phyloP scores from a whole-genome alignment of 2,113 vertebrate species.

The Sterna hirundo region DNA sequence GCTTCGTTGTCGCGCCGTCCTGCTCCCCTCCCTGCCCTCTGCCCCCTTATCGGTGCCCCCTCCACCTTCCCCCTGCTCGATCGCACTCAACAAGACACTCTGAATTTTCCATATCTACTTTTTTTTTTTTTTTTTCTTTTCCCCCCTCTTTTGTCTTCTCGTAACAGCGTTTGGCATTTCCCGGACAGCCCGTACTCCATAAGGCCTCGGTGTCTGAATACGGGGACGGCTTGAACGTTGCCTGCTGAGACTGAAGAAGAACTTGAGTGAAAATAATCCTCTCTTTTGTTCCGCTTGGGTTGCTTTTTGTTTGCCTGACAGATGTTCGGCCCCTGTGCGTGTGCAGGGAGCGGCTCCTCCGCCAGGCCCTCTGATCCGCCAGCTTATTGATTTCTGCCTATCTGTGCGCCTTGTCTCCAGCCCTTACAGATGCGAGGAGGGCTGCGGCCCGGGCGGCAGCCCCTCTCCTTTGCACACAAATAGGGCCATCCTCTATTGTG shows the following conservation, averaged over 20 bases:
- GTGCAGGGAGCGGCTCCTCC: conserved; percentile 46
- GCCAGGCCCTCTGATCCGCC: conserved; percentile 56
- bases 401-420: conserved; percentile 32
- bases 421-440: conserved; percentile 50
- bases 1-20: not conserved
- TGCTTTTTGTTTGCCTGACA: conserved; percentile 77
- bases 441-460: not conserved
- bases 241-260: conserved; percentile 75
- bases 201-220: conserved; percentile 64
- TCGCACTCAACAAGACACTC: not conserved
- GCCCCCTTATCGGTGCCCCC: not conserved
- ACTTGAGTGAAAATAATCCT: conserved; percentile 77
- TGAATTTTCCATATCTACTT: conserved; percentile 40
- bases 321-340: conserved; percentile 70
- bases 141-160: conserved; percentile 42
- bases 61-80: not conserved
- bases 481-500: conserved; percentile 31
- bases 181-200: conserved; percentile 57
- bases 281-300: conserved; percentile 72
- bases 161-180: conserved; percentile 62
- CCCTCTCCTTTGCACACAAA: conserved; percentile 47
- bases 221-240: conserved; percentile 66
- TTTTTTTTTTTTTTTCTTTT: not conserved
- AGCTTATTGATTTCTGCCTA: conserved; percentile 66
- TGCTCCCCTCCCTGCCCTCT: not conserved